A percentile compares a stretch with the other conserved stretches of the same genome.
Conservation (phyloP, 2,888 invertebrate genomes). For the Hyposoter didymator region DNA sequence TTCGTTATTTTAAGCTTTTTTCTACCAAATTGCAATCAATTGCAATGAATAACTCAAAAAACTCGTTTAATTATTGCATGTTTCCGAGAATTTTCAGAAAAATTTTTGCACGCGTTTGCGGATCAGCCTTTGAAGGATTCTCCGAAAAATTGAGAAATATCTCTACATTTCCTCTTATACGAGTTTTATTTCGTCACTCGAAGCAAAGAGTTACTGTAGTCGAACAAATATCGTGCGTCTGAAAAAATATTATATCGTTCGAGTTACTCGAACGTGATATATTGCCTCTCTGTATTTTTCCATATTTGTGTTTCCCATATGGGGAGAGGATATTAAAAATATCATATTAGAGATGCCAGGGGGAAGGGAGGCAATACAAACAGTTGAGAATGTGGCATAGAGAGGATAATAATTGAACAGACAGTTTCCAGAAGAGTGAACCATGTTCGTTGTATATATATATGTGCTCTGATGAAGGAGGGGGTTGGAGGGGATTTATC, state of each 20-base stretch:
- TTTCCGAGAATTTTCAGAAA: neutral
- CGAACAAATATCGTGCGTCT: neutral
- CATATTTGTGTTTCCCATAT: slow-evolving; percentile 14
- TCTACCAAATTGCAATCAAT: neutral
- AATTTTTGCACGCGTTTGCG: neutral
- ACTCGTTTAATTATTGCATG: neutral
- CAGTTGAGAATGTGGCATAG: slow-evolving; percentile 43
- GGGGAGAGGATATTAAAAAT: slow-evolving; percentile 54
- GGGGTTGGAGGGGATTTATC: slow-evolving; percentile 51
- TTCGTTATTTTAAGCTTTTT: neutral
- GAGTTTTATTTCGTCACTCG: neutral
- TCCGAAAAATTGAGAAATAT: neutral
- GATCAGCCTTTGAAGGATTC: neutral
- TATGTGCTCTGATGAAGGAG: neutral
- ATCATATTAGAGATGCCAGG: neutral
- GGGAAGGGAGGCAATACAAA: slow-evolving; percentile 25
- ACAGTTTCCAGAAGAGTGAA: slow-evolving; percentile 63
- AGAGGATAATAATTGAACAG: slow-evolving; percentile 63
- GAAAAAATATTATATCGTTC: slow-evolving; percentile 3
- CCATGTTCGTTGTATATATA: slow-evolving; percentile 4
- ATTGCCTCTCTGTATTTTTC: slow-evolving; percentile 14
- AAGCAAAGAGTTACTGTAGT: neutral
- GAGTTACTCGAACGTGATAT: slow-evolving; percentile 21
- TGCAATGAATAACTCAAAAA: neutral
- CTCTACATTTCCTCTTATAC: neutral